phyloP scores from a whole-genome alignment of 2,113 vertebrate species.

The Onychostoma macrolepis region DNA sequence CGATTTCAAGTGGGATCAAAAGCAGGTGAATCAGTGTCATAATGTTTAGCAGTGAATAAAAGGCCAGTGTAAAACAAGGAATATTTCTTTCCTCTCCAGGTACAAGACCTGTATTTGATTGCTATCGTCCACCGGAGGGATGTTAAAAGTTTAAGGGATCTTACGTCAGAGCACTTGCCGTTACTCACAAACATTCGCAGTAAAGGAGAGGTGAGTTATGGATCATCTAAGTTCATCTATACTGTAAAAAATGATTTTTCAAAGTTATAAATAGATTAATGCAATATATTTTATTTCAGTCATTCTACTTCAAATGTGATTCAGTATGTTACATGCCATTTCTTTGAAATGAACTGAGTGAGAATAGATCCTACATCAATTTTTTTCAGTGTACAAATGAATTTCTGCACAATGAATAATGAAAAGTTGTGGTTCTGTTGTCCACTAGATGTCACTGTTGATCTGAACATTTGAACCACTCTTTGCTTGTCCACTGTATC shows the following conservation, averaged over 20 bases:
- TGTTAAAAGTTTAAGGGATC: conserved; percentile 85
- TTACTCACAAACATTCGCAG: conserved; percentile 84
- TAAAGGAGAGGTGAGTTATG: conserved; percentile 83
- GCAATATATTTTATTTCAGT: no score
- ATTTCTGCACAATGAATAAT: background rate
- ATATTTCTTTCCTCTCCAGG: conserved; percentile 66
- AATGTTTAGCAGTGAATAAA: background rate
- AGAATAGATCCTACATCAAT: background rate
- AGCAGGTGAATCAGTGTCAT: conserved; percentile 78
- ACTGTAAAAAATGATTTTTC: no score
- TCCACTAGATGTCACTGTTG: conserved; percentile 44
- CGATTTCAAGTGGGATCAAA: conserved; percentile 96
- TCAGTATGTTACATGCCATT: background rate
- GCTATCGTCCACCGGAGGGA: conserved; percentile 82
- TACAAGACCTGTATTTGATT: conserved; percentile 91
- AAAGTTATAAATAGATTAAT: background rate
- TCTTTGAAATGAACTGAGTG: no score
- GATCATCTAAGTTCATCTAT: background rate
- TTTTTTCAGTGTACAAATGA: background rate
- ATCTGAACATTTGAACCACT: background rate
- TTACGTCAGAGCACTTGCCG: conserved; percentile 82
- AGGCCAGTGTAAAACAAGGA: background rate
- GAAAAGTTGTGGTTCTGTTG: background rate
- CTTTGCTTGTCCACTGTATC: background rate
- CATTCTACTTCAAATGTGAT: background rate